Evolutionary conservation across 2,797 vertebrate species (phyloP), one percentile per base, ranked within the genome.

Genomic region (Danionella dracula): DNA sequence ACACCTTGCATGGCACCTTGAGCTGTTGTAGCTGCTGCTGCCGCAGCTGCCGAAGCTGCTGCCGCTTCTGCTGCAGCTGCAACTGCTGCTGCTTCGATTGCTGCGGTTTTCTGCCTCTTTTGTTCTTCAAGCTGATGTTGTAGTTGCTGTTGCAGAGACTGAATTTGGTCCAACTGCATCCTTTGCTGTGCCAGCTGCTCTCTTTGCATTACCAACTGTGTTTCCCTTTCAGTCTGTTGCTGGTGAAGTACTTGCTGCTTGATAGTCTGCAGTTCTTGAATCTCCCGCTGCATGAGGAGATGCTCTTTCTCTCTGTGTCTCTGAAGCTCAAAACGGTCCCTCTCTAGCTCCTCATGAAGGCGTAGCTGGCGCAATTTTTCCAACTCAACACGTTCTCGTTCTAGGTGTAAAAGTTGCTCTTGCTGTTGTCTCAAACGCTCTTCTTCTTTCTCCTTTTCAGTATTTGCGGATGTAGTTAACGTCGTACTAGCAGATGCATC

Each of bases 221-320:
- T 96, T 12, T 99, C 96, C 29, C 96, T 87, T 68, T 99, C 97
- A 73, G 93, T 90, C 72, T 99, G 96, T 80, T 99, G 97, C 78
- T 99, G 97, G 21, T 99, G 96, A 53, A 99, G 72, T 56, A 99
- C 96, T n/a, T 99, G 97, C 40, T 99, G 97, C 84, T 99, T 99
- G 72, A 99, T 98, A 76, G 89, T 94, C 71, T 99, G 96, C 57
- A 99, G 79, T 79, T 99, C 96, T 76, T 97, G 97, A 77, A 99
- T 89, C 78, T 99, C 97, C 63, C 94, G 91, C 78, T 99, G 96
- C 81, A 99, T 95, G 37, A 99, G 80, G 65, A 98, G 71, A 79
- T 99, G 96, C 76, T 99, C 97, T 80, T 99, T 98, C 80, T 99
- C 96, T 40, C 96, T 84, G 76, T 98, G 96, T 59, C 94, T 84